phyloP scores from a whole-genome alignment of 2,888 invertebrate species.

The Synanthedon myopaeformis region DNA sequence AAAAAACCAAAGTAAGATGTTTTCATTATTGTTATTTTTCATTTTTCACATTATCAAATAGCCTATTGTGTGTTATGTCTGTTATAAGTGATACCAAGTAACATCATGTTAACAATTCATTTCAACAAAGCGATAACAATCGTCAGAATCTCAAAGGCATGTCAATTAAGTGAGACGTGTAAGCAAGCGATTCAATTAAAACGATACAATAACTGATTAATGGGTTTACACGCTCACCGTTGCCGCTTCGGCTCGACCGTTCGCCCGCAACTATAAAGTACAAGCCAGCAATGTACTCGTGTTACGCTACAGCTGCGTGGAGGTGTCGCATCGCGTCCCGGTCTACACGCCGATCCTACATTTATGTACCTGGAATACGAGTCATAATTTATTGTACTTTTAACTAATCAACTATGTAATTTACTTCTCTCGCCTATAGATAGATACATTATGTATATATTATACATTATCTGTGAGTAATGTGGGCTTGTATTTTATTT shows the following conservation, averaged over 20 bases:
- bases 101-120: conserved; percentile 1
- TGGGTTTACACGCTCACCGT: conserved; percentile 15
- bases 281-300: conserved; percentile 23
- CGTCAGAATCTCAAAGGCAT: conserved; percentile 1
- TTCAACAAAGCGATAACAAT: conserved; percentile 3
- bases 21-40: no score
- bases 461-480: no score
- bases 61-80: no score
- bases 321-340: background rate
- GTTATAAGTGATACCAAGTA: background rate
- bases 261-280: conserved; percentile 14
- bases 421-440: no score
- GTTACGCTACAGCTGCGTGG: background rate
- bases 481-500: no score
- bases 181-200: background rate
- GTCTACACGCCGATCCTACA: conserved; percentile 4
- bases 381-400: background rate
- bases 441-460: no score
- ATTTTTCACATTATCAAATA: no score
- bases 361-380: conserved; percentile 6
- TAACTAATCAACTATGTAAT: no score
- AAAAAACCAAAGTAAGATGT: no score
- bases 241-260: conserved; percentile 7
- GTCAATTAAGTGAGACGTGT: background rate
- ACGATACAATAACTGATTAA: background rate